phyloP scores from a whole-genome alignment of 2,888 invertebrate genomes.

The Baronia brevicornis region DNA sequence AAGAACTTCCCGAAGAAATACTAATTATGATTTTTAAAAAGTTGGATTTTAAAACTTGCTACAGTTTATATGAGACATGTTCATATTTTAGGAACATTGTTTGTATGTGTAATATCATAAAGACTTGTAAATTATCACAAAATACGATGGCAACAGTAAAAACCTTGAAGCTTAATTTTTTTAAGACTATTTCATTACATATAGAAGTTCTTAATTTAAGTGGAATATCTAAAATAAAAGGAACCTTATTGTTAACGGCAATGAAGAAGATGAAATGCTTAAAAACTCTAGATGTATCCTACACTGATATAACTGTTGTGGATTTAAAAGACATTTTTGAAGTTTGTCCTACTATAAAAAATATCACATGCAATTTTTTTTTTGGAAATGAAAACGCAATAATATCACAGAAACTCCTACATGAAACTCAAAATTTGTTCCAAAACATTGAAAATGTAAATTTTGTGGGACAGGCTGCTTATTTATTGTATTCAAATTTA shows the following conservation, averaged over 20 bases:
- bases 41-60: conserved; percentile 37
- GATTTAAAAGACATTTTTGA: conserved; percentile 44
- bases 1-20: conserved; percentile 45
- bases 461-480: conserved; percentile 40
- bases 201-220: conserved; percentile 41
- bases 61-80: conserved; percentile 39
- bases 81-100: conserved; percentile 32
- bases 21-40: conserved; percentile 44
- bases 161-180: conserved; percentile 38
- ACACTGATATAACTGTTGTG: conserved; percentile 40
- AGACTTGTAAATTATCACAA: conserved; percentile 36
- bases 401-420: not conserved
- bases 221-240: conserved; percentile 41
- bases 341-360: conserved; percentile 44
- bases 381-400: conserved; percentile 25
- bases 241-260: conserved; percentile 33
- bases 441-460: conserved; percentile 43
- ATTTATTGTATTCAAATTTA: conserved; percentile 36
- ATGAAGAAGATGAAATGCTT: conserved; percentile 39
- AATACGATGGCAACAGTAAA: conserved; percentile 37
- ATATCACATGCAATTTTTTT: conserved; percentile 41
- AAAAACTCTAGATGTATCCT: conserved; percentile 45
- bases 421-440: conserved; percentile 38
- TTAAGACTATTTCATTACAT: conserved; percentile 38
- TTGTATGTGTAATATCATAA: conserved; percentile 31